These are phyloP conservation scores for Indri indri DNA, from an alignment of 2,113 vertebrate genomes.

Conservation along the genomic window DNA sequence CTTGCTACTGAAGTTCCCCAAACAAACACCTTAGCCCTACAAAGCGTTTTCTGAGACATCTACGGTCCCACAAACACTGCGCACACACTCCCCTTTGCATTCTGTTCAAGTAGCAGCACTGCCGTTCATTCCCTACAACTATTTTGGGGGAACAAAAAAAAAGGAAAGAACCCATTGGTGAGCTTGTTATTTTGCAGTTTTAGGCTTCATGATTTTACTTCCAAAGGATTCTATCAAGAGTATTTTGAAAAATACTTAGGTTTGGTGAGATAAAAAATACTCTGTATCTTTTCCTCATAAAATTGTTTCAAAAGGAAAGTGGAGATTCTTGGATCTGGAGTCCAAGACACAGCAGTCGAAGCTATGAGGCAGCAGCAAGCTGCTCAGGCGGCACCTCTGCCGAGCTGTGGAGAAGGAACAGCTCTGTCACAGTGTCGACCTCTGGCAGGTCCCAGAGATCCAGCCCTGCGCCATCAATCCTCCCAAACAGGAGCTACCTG, in stretches of 20 bases:
- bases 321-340: background rate
- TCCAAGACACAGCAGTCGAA: background rate
- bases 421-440: background rate
- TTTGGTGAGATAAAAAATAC: slow-evolving; percentile 3
- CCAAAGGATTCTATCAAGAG: background rate
- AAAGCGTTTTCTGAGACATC: background rate
- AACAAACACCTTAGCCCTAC: background rate
- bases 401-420: background rate
- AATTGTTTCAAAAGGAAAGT: background rate
- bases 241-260: slow-evolving; percentile 7
- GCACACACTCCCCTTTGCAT: background rate
- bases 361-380: background rate
- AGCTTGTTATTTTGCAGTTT: background rate
- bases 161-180: background rate
- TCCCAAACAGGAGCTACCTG: slow-evolving; percentile 5
- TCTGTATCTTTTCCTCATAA: background rate
- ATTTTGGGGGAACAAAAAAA: background rate
- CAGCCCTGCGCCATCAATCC: background rate
- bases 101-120: background rate
- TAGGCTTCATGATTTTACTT: background rate
- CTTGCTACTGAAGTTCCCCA: background rate
- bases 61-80: background rate
- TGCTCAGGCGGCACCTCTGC: background rate
- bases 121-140: background rate
- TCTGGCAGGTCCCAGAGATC: slow-evolving; percentile 17